Conservation (phyloP, 2,797 vertebrate species). For the Novumbra hubbsi region DNA sequence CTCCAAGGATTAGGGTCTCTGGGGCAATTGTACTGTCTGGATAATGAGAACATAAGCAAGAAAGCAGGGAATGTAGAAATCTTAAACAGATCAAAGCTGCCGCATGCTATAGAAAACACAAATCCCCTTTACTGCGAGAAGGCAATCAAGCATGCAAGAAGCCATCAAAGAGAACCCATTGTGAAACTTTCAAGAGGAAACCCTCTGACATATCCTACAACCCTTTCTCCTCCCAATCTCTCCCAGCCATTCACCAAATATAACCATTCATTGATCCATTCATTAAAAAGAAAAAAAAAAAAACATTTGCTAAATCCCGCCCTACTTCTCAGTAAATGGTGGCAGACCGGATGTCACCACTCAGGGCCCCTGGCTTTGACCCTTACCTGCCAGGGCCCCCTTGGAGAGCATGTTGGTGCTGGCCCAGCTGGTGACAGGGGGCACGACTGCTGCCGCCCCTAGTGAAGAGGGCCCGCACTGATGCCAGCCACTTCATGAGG, state of each 20-base stretch:
- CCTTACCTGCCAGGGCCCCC: constrained; percentile 66
- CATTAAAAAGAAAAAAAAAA: too few relatives aligned
- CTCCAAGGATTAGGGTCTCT: constrained; percentile 33
- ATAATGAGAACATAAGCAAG: neutral
- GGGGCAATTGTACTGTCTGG: constrained; percentile 21
- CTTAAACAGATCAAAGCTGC: neutral
- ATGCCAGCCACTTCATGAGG: constrained; percentile 71
- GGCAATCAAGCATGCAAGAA: neutral
- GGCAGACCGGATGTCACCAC: neutral
- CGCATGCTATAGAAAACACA: neutral
- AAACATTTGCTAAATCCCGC: too few relatives aligned
- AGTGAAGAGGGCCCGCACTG: constrained; percentile 49
- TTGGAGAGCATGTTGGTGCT: constrained; percentile 60
- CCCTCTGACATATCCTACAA: neutral
- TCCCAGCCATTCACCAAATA: neutral
- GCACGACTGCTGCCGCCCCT: constrained; percentile 63
- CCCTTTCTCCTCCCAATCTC: neutral
- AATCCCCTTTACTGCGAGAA: neutral
- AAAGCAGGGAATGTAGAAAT: neutral
- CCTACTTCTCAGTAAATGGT: too few relatives aligned
- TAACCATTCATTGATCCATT: neutral
- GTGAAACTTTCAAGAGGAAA: neutral
- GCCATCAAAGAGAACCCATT: neutral
- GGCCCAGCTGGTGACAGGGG: constrained; percentile 60
- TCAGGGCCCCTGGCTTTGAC: neutral